These are phyloP conservation scores for Anthoscopus minutus DNA, from an alignment of 2,113 vertebrate species.

Conservation along the genomic window DNA sequence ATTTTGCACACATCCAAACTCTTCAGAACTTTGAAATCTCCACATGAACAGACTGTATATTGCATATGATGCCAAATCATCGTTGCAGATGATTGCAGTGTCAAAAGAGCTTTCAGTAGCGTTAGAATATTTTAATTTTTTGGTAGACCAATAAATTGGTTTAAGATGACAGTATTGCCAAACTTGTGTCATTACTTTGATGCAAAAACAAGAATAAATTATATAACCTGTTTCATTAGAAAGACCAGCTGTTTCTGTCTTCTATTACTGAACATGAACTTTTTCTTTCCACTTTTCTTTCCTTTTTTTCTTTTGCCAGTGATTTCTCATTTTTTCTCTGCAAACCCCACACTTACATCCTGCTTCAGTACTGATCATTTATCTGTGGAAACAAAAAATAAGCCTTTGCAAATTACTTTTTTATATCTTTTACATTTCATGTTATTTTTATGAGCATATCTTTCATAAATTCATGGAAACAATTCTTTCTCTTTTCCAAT, in stretches of 20 bases:
- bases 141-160: not conserved
- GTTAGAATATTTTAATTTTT: not conserved
- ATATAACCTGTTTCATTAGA: not conserved
- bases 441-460: not conserved
- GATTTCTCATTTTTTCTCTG: not conserved
- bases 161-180: not conserved
- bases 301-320: not conserved
- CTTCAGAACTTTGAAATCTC: not conserved
- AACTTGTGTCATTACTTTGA: not conserved
- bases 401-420: not conserved
- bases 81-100: not conserved
- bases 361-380: not conserved
- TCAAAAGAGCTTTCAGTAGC: not conserved
- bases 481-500: not conserved
- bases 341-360: not conserved
- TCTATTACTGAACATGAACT: not conserved
- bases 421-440: not conserved
- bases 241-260: not conserved
- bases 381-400: not conserved
- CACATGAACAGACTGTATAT: not conserved
- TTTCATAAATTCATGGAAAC: not conserved
- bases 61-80: not conserved
- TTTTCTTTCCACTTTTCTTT: not conserved
- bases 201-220: not conserved
- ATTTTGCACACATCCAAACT: not conserved